Conservation (phyloP, 2,888 invertebrate genomes). For the Tetranychus piercei region DNA sequence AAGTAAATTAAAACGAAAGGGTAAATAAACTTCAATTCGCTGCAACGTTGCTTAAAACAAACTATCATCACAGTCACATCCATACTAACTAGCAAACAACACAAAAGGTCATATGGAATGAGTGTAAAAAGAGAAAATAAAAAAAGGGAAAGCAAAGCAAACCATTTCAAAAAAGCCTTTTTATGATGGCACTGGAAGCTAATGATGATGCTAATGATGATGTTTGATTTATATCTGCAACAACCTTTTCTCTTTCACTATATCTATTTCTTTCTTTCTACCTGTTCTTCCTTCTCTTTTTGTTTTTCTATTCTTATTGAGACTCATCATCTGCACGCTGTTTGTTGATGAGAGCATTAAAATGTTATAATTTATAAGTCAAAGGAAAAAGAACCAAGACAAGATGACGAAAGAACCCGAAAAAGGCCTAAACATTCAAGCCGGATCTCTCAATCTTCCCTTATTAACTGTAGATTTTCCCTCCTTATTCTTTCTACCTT, state of each 20-base stretch:
- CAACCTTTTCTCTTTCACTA: conserved; percentile 1
- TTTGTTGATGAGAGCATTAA: neutral
- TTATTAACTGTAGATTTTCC: neutral
- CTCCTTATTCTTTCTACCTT: conserved; percentile 3
- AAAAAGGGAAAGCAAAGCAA: neutral
- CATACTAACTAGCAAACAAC: neutral
- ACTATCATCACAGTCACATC: neutral
- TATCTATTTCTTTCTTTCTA: neutral
- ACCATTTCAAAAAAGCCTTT: neutral
- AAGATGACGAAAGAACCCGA: neutral
- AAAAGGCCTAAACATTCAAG: neutral
- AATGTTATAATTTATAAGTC: neutral
- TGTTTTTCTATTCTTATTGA: neutral
- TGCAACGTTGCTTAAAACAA: neutral
- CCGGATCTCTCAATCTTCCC: neutral
- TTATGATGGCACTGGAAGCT: neutral
- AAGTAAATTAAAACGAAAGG: neutral
- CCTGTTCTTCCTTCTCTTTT: neutral
- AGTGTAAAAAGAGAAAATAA: neutral
- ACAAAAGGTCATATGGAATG: neutral
- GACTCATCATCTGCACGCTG: neutral
- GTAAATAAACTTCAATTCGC: neutral
- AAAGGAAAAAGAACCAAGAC: neutral
- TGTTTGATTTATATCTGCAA: neutral
- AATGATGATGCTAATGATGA: conserved; percentile 1